Evolutionary conservation across 2,888 invertebrate genomes (phyloP), one percentile per base, ranked within the genome.

Genomic region (Chrysomela aeneicollis): DNA sequence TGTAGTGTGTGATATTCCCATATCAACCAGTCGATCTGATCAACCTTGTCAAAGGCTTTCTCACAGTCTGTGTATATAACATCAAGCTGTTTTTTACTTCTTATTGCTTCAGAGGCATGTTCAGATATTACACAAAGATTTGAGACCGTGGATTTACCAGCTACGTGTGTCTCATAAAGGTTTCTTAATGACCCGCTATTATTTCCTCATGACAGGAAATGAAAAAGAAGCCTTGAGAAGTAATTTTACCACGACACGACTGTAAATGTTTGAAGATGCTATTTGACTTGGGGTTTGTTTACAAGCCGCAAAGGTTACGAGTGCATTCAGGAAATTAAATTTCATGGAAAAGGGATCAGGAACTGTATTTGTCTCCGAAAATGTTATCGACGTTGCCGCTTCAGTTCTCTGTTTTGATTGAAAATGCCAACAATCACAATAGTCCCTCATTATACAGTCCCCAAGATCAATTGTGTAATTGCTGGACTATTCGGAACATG

Each of bases 151-250:
- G n/a, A 6, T 26, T 26, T 26, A 6, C 26, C 6, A 5, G 3
- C 26, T 5, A 26, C 26, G 26, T 3, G 26, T 26, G 26, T 26
- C 6, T 26, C 26, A 6, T 35, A 32, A 53, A 19, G 26, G 10
- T 37, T 46, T 9, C 55, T 46, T 17, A 21, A 21, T 22, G 9
- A 42, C 22, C 21, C 22, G 46, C n/a, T 46, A 46, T 42, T 57
- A 57, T 57, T 57, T 46, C 46, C 37, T 46, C 46, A 15, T 19
- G 22, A 26, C 18, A n/a, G 55, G 46, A 46, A 57, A 57, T 57
- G 22, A 22, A 46, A 22, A 22, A 26, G 46, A 30, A 57, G 17
- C 22, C 46, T 42, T 8, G 15, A 15, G 42, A 55, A n/a, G 10
- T 46, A 55, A 55, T 46, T 46, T 37, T n/a, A 17, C 26, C 35